Conservation (phyloP, 2,113 vertebrate species). For the Phyllostomus discolor region DNA sequence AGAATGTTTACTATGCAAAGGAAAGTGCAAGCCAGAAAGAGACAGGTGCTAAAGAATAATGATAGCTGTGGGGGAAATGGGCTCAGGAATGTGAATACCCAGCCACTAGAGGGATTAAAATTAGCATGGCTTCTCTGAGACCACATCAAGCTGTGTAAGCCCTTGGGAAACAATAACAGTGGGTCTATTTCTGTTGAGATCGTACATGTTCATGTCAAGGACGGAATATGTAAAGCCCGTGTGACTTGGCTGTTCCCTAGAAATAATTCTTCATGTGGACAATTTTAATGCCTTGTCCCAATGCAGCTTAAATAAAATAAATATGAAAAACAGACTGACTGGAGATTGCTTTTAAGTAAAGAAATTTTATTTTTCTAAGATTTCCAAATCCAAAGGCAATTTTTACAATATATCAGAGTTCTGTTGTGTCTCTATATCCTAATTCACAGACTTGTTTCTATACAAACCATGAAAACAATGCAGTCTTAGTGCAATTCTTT, state of each 20-base stretch:
- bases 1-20: neutral
- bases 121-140: neutral
- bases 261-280: constrained; percentile 50
- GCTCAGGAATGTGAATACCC: neutral
- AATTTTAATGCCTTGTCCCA: constrained; percentile 59
- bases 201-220: constrained; percentile 78
- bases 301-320: constrained; percentile 37
- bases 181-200: constrained; percentile 24
- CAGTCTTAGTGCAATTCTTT: neutral
- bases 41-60: neutral
- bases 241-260: constrained; percentile 48
- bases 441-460: neutral
- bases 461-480: neutral
- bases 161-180: neutral
- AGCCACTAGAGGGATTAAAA: neutral
- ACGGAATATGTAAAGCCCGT: constrained; percentile 71
- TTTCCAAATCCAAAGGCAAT: constrained; percentile 4
- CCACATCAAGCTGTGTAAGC: neutral
- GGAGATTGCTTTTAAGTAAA: neutral
- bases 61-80: neutral
- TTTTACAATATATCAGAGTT: neutral
- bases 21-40: constrained; percentile 24
- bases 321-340: neutral
- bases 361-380: neutral
- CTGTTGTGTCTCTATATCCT: neutral